phyloP scores from a whole-genome alignment of 2,888 invertebrate species.

The Agrenia bidenticulata region DNA sequence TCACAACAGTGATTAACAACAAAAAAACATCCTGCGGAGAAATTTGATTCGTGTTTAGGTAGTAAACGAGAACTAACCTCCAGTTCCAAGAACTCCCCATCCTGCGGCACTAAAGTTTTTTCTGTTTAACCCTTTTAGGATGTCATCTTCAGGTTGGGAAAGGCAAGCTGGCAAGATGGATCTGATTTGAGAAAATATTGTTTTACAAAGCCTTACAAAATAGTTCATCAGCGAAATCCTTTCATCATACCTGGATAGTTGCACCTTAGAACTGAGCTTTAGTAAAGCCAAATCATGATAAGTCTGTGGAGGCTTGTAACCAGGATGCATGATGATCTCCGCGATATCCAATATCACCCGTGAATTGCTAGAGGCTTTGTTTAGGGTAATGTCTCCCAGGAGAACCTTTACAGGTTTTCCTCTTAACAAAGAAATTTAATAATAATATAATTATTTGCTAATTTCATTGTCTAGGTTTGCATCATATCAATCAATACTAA shows the following conservation, averaged over 20 bases:
- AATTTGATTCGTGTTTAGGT: too few relatives aligned
- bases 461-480: too few relatives aligned
- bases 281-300: constrained; percentile 50
- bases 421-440: constrained; percentile 19
- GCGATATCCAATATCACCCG: constrained; percentile 27
- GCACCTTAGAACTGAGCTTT: constrained; percentile 32
- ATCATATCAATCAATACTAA: too few relatives aligned
- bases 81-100: constrained; percentile 42
- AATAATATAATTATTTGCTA: too few relatives aligned
- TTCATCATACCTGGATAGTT: constrained; percentile 24
- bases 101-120: constrained; percentile 38
- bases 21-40: too few relatives aligned
- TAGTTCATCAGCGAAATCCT: constrained; percentile 14
- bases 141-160: constrained; percentile 50
- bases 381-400: constrained; percentile 41
- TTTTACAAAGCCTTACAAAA: constrained; percentile 54
- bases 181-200: constrained; percentile 62
- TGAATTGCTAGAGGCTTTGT: constrained; percentile 22
- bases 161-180: constrained; percentile 47
- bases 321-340: constrained; percentile 39
- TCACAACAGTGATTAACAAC: constrained; percentile 1
- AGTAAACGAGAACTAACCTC: constrained; percentile 23
- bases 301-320: constrained; percentile 34
- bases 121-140: constrained; percentile 54
- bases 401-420: constrained; percentile 37